A percentile compares a stretch with the other conserved stretches of the same genome.
These are phyloP conservation scores for Pterois miles DNA, from an alignment of 2,797 vertebrate genomes.

Conservation along the genomic window DNA sequence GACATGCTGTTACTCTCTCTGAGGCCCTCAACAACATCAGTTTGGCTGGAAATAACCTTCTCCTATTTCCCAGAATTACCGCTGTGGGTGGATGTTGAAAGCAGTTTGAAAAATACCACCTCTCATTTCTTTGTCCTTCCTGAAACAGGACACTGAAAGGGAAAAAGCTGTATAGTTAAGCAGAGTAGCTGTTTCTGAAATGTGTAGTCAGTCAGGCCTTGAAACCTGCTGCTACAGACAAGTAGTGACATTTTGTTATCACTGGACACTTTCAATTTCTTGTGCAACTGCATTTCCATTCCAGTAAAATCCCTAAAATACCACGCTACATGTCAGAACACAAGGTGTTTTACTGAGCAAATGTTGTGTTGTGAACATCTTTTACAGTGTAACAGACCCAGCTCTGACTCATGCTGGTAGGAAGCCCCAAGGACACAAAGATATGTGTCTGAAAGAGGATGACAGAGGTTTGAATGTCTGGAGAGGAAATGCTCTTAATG, in stretches of 20 bases:
- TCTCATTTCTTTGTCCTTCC: conserved; percentile 46
- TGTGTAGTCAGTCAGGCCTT: not conserved
- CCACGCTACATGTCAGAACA: not conserved
- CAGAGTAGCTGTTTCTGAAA: conserved; percentile 15
- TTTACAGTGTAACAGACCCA: conserved; percentile 15
- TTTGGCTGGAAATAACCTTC: conserved; percentile 52
- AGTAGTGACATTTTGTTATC: not conserved
- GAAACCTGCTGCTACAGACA: conserved; percentile 1
- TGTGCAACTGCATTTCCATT: not conserved
- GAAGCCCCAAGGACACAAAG: conserved; percentile 33
- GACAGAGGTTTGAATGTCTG: conserved; percentile 9
- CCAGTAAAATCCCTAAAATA: conserved; percentile 6
- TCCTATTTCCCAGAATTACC: conserved; percentile 53
- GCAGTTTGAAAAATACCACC: conserved; percentile 47
- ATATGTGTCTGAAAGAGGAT: conserved; percentile 4
- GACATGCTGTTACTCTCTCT: conserved; percentile 27
- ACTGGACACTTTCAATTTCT: not conserved
- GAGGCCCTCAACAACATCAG: conserved; percentile 48
- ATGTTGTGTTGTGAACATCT: conserved; percentile 13
- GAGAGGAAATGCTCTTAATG: conserved; percentile 25
- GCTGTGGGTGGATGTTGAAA: conserved; percentile 53
- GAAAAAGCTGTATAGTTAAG: conserved; percentile 11
- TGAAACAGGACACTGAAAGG: conserved; percentile 50
- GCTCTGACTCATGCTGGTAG: conserved; percentile 5
- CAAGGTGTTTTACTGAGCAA: not conserved